These are phyloP conservation scores for Achroia grisella DNA, from an alignment of 1,140 invertebrate species.

Conservation along the genomic window DNA sequence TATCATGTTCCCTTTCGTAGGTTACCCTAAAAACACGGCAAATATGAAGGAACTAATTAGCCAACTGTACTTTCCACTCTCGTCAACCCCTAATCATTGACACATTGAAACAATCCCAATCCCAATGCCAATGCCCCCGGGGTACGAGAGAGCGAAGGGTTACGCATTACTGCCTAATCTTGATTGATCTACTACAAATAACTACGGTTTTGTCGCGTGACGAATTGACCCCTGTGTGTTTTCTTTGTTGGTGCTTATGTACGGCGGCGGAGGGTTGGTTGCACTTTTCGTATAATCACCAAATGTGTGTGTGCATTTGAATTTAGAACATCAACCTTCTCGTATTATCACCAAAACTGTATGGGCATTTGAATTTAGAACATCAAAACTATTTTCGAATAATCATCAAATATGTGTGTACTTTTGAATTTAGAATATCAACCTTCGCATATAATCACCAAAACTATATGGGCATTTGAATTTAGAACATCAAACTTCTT, in stretches of 20 bases:
- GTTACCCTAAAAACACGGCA: no score
- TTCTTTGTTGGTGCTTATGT: slow-evolving; percentile 15
- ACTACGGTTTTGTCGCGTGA: slow-evolving; percentile 37
- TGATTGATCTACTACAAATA: slow-evolving; percentile 67
- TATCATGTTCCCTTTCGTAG: no score
- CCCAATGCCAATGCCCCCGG: slow-evolving; percentile 33
- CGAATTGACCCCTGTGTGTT: slow-evolving; percentile 29
- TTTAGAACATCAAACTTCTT: no score
- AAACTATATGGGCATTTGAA: no score
- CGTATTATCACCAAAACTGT: no score
- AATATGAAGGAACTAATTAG: slow-evolving; percentile 20
- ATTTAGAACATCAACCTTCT: no score
- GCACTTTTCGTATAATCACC: slow-evolving; percentile 20
- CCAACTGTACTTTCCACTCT: slow-evolving; percentile 20
- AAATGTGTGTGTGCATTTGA: no score
- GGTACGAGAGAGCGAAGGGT: slow-evolving; percentile 33
- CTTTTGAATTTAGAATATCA: no score
- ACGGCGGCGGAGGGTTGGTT: slow-evolving; percentile 22
- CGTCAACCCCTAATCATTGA: slow-evolving; percentile 45
- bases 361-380: no score
- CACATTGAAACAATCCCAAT: slow-evolving; percentile 49
- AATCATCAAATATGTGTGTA: no score
- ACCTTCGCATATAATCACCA: no score
- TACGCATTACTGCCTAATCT: slow-evolving; percentile 56
- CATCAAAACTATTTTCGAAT: no score